Conservation (phyloP, 2,888 invertebrate genomes). For the Eueremaeus valkanovi region DNA sequence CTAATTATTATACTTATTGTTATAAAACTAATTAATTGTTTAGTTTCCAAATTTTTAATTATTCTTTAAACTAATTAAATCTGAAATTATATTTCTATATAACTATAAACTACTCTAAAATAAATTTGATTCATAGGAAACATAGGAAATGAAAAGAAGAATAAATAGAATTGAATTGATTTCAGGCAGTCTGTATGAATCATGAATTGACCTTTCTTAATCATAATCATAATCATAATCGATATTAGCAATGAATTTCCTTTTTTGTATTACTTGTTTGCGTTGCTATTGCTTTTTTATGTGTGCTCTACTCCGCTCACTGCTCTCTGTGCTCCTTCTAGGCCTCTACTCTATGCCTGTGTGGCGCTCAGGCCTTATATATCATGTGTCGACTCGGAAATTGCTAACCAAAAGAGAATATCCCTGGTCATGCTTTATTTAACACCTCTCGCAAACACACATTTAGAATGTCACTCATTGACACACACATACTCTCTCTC, state of each 20-base stretch:
- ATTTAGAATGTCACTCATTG: slow-evolving; percentile 1
- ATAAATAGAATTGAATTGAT: no score
- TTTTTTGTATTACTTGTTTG: background rate
- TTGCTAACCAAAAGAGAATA: slow-evolving; percentile 26
- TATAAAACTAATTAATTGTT: no score
- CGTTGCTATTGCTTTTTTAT: background rate
- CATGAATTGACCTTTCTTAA: slow-evolving; percentile 25
- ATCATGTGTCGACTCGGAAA: slow-evolving; percentile 10
- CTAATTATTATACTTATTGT: no score
- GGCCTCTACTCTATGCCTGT: no score
- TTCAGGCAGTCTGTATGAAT: slow-evolving; percentile 24
- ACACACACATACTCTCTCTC: no score
- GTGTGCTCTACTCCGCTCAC: background rate
- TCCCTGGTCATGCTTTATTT: slow-evolving; percentile 22
- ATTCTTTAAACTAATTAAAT: no score
- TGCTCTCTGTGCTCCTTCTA: background rate
- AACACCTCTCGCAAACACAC: slow-evolving; percentile 25
- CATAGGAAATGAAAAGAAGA: no score
- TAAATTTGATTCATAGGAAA: no score
- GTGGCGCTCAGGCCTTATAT: background rate
- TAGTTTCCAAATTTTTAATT: no score
- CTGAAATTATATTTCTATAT: no score
- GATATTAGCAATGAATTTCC: slow-evolving; percentile 7
- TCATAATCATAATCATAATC: no score
- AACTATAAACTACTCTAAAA: no score